Evolutionary conservation across 2,797 vertebrate genomes (phyloP).

Genomic region (Crocidura indochinensis): DNA sequence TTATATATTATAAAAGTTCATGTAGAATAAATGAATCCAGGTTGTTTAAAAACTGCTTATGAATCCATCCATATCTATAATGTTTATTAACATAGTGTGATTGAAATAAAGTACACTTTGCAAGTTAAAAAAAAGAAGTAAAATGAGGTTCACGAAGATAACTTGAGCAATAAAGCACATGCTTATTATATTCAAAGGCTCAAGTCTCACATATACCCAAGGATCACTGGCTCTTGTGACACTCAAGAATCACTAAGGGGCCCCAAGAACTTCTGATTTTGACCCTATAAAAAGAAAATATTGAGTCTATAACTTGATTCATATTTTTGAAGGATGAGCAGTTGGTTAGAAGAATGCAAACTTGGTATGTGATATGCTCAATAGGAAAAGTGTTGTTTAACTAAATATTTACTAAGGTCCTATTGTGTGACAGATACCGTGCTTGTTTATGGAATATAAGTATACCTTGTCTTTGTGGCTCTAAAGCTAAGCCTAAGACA

Average conservation of each 20-base stretch:
- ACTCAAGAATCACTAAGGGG: no score
- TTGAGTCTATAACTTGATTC: slow-evolving; percentile 5
- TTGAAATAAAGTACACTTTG: slow-evolving; percentile 75
- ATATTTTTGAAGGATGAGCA: background rate
- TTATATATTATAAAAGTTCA: background rate
- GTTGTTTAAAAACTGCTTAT: slow-evolving; percentile 40
- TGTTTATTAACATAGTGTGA: slow-evolving; percentile 65
- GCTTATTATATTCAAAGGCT: no score
- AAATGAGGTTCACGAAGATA: background rate
- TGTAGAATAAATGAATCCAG: slow-evolving; percentile 11
- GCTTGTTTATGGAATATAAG: slow-evolving; percentile 15
- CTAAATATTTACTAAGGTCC: slow-evolving; percentile 51
- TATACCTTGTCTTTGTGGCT: slow-evolving; percentile 22
- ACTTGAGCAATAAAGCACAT: no score
- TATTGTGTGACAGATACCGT: background rate
- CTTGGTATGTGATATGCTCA: slow-evolving; percentile 10
- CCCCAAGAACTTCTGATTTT: no score
- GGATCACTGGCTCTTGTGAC: no score
- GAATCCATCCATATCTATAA: slow-evolving; percentile 46
- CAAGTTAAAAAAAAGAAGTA: no score
- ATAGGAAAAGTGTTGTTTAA: slow-evolving; percentile 24
- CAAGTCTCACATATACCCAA: no score
- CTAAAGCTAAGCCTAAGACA: slow-evolving; percentile 30
- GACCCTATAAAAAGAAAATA: background rate
- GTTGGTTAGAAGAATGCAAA: slow-evolving; percentile 10